A percentile compares a stretch with the other conserved stretches of the same genome.
Conservation (phyloP, 2,113 vertebrate genomes). For the Elachura formosa region DNA sequence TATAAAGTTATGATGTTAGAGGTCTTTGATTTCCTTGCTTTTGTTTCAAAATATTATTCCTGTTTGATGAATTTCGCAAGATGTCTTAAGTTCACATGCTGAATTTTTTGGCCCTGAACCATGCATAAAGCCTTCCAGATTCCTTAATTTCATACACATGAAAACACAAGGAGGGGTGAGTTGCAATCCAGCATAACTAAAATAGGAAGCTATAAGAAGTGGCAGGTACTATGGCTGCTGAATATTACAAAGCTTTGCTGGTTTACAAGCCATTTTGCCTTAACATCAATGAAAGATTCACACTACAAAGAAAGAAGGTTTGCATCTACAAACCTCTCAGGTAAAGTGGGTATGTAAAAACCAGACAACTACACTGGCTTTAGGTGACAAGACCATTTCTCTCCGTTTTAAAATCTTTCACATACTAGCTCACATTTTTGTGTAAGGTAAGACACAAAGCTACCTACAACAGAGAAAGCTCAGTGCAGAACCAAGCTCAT, state of each 20-base stretch:
- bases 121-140: background rate
- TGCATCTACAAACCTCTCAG: background rate
- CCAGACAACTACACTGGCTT: background rate
- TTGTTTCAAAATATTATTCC: background rate
- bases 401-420: background rate
- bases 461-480: background rate
- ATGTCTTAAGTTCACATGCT: background rate
- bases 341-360: background rate
- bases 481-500: background rate
- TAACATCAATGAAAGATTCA: background rate
- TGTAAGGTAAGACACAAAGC: background rate
- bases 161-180: background rate
- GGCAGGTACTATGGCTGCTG: background rate
- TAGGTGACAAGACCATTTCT: background rate
- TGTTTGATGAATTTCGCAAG: background rate
- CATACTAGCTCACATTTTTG: background rate
- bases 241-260: background rate
- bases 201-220: background rate
- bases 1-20: background rate
- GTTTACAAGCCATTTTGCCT: background rate
- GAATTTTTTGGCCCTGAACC: background rate
- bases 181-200: background rate
- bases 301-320: background rate
- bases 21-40: background rate
- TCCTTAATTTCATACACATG: background rate